Base-by-base conservation (phyloP, 2,113 vertebrate genomes). In the Tyrannus savana region DNA sequence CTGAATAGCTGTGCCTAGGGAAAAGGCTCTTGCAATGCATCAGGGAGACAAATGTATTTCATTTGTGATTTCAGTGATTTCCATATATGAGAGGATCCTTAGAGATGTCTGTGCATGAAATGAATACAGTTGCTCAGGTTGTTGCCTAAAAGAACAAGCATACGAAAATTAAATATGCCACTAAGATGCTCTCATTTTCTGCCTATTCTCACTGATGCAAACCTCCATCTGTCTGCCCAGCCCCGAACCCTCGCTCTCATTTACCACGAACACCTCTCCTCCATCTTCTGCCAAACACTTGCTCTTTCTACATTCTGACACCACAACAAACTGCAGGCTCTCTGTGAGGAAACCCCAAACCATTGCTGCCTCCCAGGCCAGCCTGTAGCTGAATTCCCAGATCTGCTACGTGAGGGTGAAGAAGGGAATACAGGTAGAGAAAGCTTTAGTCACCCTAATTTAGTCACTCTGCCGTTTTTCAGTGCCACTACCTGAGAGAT, bases 11-110 rank as follows among this genome's bases (percentile, higher is more conserved):
- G 59, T 91, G 76, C 64, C 56, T 86, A 52, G 42, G 74, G 68
- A 71, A 91, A 86, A 92, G 31, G 44, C 67, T 90, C 35, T 87
- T 94, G 67, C 42, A 74, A 15, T 81, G 47, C 79, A 75, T 77
- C 52, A 59, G 83, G 85, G 85, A 95, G 85, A 81, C 59, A 86
- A 75, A 81, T 88, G 82, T 78, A 87, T 90, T 95, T 96, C 42
- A 90, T 94, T 86, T 90, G 82, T 92, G 90, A 91, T 83, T 93
- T 87, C 82, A 56, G 59, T 88, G 39, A 91, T 93, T 96, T 94
- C 72, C 68, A 46, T 82, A 30, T 84, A 92, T 49, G 68, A 95
- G 87, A 91, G 60, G 79, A 94, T 96, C 82, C 82, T 95, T 68
- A 60, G 73, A 96, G 79, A 94, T 74, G 63, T 63, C 72, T 90